Percentiles rank a stretch among this genome's conserved stretches.
Conservation (phyloP, 2,797 vertebrate species). For the Myiotriccus ornatus region DNA sequence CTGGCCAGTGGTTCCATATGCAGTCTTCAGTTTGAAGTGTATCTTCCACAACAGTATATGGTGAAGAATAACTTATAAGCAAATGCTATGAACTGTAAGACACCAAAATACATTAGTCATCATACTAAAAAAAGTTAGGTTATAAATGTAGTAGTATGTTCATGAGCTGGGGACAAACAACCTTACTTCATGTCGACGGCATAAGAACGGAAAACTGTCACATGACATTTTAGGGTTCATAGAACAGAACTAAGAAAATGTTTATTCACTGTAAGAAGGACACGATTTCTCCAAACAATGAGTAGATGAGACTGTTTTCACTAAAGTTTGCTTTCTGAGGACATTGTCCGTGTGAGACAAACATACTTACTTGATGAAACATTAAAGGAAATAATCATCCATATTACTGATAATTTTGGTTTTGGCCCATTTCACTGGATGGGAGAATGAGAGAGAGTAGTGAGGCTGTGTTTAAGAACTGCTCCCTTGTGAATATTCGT, state of each 20-base stretch:
- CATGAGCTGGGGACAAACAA: neutral
- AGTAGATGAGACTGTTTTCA: neutral
- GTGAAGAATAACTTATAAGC: neutral
- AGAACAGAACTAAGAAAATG: neutral
- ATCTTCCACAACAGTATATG: neutral
- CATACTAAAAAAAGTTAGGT: neutral
- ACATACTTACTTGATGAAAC: neutral
- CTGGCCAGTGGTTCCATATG: neutral
- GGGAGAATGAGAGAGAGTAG: neutral
- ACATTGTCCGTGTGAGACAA: neutral
- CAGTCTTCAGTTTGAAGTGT: neutral
- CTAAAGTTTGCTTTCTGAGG: neutral
- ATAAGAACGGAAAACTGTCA: neutral
- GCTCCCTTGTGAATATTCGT: neutral
- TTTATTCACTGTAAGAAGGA: neutral
- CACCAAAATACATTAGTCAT: neutral
- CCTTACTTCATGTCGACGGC: neutral
- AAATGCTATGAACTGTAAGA: neutral
- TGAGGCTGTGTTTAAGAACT: constrained; percentile 14
- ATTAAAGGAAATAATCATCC: neutral
- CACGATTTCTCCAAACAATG: neutral
- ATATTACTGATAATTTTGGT: neutral
- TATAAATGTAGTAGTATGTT: neutral
- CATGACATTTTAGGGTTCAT: neutral
- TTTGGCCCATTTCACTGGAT: neutral